Conservation (phyloP, 2,797 vertebrate genomes). For the Nannoperca obscura region DNA sequence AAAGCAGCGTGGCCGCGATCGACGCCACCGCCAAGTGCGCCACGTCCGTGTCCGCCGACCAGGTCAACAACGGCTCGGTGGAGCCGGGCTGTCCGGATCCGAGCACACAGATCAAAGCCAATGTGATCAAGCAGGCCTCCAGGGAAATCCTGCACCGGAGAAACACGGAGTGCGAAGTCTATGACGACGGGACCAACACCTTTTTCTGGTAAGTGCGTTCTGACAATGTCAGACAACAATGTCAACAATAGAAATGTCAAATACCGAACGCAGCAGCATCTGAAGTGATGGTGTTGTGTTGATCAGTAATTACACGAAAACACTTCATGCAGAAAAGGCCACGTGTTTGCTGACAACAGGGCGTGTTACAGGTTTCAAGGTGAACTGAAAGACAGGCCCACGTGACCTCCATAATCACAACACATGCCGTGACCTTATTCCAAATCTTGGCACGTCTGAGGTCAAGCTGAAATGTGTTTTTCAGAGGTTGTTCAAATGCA, state of each 20-base stretch:
- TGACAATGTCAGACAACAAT: conserved; percentile 31
- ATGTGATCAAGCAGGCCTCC: conserved; percentile 73
- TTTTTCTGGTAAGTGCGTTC: conserved; percentile 93
- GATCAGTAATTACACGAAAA: background rate
- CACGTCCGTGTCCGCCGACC: conserved; percentile 48
- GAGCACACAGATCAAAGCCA: conserved; percentile 49
- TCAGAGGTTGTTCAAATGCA: background rate
- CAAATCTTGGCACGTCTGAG: background rate
- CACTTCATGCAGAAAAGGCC: background rate
- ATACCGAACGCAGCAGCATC: background rate
- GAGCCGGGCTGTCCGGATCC: conserved; percentile 63
- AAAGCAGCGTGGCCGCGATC: conserved; percentile 57
- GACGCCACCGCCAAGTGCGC: conserved; percentile 54
- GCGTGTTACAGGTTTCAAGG: conserved; percentile 61
- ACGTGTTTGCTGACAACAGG: background rate
- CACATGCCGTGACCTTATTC: conserved; percentile 22
- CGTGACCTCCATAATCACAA: conserved; percentile 34
- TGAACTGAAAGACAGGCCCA: conserved; percentile 61
- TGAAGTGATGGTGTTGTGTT: too few species aligned
- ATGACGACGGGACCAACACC: conserved; percentile 97
- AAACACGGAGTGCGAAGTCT: conserved; percentile 93
- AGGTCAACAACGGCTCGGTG: conserved; percentile 66
- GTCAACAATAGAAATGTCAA: conserved; percentile 11
- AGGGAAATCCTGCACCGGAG: conserved; percentile 81
- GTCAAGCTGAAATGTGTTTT: background rate